These are phyloP conservation scores for Ageneiosus marmoratus DNA, from an alignment of 2,113 vertebrate species.

Conservation along the genomic window DNA sequence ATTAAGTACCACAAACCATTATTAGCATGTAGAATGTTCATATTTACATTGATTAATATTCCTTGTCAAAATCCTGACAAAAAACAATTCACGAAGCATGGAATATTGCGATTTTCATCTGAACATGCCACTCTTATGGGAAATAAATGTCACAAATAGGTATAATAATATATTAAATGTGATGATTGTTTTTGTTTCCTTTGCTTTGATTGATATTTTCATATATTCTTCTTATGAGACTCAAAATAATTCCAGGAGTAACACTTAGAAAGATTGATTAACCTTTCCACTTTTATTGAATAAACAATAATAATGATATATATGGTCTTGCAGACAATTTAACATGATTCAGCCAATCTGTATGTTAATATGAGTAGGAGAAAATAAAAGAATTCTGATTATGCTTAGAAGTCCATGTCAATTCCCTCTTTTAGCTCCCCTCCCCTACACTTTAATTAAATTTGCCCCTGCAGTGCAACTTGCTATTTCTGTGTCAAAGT, in stretches of 20 bases:
- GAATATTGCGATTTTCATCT: slow-evolving; percentile 31
- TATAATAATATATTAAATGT: slow-evolving; percentile 25
- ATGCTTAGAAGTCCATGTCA: background rate
- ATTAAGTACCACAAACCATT: slow-evolving; percentile 34
- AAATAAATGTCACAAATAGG: slow-evolving; percentile 38
- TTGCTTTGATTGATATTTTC: slow-evolving; percentile 25
- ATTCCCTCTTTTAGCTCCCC: background rate
- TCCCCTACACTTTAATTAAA: background rate
- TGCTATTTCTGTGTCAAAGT: background rate
- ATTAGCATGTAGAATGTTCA: slow-evolving; percentile 50
- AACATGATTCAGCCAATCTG: background rate
- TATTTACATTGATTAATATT: slow-evolving; percentile 53
- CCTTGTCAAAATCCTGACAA: slow-evolving; percentile 13
- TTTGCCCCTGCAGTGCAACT: background rate
- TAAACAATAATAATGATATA: background rate
- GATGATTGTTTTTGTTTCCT: slow-evolving; percentile 14
- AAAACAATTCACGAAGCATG: slow-evolving; percentile 15
- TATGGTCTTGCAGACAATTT: background rate
- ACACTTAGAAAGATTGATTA: background rate
- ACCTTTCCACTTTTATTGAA: slow-evolving; percentile 1
- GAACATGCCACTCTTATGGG: slow-evolving; percentile 25
- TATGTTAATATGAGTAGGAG: background rate
- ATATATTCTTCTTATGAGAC: slow-evolving; percentile 14
- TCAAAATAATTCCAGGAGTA: background rate
- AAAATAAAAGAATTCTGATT: background rate